A percentile compares a stretch with the other conserved stretches of the same genome.
Evolutionary conservation across 2,797 vertebrate genomes (phyloP).

Genomic region (Scolopax bukidnonensis): DNA sequence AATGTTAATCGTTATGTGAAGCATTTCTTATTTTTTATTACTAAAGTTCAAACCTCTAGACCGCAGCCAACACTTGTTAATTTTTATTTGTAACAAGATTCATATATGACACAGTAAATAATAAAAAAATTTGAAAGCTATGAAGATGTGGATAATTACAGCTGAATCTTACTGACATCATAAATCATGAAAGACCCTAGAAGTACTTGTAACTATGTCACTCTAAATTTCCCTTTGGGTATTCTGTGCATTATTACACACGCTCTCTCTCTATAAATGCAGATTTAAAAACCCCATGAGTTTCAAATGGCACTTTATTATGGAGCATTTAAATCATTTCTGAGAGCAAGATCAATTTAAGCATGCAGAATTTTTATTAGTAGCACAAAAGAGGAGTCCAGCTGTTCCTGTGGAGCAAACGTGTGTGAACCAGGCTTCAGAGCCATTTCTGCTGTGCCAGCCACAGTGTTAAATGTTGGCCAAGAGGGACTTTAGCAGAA

Average conservation of each 20-base stretch:
- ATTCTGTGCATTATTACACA: conserved; percentile 60
- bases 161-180: conserved; percentile 18
- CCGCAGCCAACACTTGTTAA: neutral
- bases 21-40: neutral
- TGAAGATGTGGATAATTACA: conserved; percentile 25
- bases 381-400: conserved; percentile 45
- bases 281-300: conserved; percentile 49
- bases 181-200: conserved; percentile 65
- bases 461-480: conserved; percentile 33
- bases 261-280: conserved; percentile 56
- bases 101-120: conserved; percentile 42
- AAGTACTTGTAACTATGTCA: conserved; percentile 69
- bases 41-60: conserved; percentile 29
- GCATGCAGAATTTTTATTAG: conserved; percentile 58
- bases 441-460: conserved; percentile 43
- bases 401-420: conserved; percentile 28
- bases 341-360: conserved; percentile 55
- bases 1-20: conserved; percentile 37
- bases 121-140: neutral
- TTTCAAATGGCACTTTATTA: conserved; percentile 73
- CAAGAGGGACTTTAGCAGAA: conserved; percentile 22
- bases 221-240: conserved; percentile 55
- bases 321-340: conserved; percentile 72
- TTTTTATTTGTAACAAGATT: conserved; percentile 47
- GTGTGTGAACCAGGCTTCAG: conserved; percentile 30